These are phyloP conservation scores for Drosophila oshimai DNA, from an alignment of 1,140 invertebrate species.

Conservation along the genomic window DNA sequence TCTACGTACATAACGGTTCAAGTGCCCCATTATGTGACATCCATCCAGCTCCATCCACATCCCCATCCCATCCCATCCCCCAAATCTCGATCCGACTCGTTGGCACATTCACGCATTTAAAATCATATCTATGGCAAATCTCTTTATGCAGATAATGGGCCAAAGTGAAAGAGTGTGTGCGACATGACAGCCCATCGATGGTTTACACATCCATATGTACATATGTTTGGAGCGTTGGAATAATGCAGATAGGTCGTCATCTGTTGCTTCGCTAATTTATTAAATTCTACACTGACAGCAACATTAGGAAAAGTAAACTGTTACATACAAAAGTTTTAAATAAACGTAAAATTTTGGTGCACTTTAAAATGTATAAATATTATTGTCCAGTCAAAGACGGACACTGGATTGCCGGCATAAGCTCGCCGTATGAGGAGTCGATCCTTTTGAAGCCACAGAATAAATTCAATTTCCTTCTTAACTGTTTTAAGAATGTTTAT, in stretches of 20 bases:
- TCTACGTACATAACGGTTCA: conserved; percentile 25
- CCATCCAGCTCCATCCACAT: background rate
- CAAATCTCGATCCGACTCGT: conserved; percentile 7
- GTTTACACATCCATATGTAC: background rate
- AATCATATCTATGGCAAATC: conserved; percentile 68
- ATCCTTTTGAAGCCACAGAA: too few species aligned
- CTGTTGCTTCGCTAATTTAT: conserved; percentile 10
- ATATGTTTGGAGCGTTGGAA: background rate
- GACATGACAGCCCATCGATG: conserved; percentile 17
- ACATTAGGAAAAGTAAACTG: background rate
- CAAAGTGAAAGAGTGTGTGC: conserved; percentile 11
- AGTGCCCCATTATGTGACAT: conserved; percentile 27
- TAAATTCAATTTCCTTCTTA: too few species aligned
- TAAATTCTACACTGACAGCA: background rate
- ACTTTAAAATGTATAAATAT: too few species aligned
- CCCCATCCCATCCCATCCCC: background rate
- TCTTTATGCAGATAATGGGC: conserved; percentile 59
- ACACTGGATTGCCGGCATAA: too few species aligned
- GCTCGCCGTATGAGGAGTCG: too few species aligned
- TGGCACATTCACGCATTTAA: conserved; percentile 47
- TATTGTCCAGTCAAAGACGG: too few species aligned
- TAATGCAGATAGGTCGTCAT: conserved; percentile 3
- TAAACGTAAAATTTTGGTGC: too few species aligned
- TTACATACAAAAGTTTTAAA: too few species aligned
- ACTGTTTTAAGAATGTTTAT: too few species aligned